phyloP scores from a whole-genome alignment of 2,797 vertebrate genomes.

The Esox masquinongy region DNA sequence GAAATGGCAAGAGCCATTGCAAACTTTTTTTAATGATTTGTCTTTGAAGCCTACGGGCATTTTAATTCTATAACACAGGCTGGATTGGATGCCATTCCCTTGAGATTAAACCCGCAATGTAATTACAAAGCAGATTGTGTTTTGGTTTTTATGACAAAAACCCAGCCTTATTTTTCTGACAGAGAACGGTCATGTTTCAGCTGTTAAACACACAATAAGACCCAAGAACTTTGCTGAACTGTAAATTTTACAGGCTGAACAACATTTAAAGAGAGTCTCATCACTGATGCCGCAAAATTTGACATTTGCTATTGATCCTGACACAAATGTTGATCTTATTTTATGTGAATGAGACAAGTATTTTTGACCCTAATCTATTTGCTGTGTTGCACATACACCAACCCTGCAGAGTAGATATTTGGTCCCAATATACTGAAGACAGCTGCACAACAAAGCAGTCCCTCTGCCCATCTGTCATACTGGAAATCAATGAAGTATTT shows the following conservation, averaged over 20 bases:
- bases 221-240: background rate
- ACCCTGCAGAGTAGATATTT: constrained; percentile 5
- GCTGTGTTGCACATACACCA: background rate
- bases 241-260: background rate
- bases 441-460: constrained; percentile 11
- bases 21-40: background rate
- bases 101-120: background rate
- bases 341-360: background rate
- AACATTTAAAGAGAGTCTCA: background rate
- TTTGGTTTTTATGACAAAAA: background rate
- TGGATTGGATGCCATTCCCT: background rate
- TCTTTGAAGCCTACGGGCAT: constrained; percentile 5
- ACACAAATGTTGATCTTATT: background rate
- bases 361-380: background rate
- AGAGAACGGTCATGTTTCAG: background rate
- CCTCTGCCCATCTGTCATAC: background rate
- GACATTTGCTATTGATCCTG: background rate
- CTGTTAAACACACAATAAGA: background rate
- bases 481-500: constrained; percentile 28
- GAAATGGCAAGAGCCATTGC: background rate
- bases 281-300: background rate
- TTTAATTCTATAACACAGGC: background rate
- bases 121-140: background rate
- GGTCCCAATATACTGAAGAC: background rate
- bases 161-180: background rate